A percentile compares a stretch with the other conserved stretches of the same genome.
Conservation (phyloP, 2,113 vertebrate species). For the Herpailurus yagouaroundi region DNA sequence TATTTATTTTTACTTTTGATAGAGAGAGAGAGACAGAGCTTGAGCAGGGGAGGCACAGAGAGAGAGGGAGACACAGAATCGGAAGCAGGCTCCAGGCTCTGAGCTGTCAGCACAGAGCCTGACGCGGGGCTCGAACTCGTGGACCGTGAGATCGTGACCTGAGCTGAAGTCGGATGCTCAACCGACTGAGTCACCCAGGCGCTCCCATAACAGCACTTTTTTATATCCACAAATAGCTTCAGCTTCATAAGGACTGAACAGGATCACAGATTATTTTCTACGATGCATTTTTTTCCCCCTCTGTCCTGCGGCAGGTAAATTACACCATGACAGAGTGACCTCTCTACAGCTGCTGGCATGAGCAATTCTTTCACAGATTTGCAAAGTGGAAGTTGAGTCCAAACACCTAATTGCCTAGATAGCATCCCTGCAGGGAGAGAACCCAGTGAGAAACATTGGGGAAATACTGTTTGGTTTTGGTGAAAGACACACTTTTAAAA, state of each 20-base stretch:
- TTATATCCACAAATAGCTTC: background rate
- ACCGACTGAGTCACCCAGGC: too few species aligned
- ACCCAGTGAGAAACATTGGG: background rate
- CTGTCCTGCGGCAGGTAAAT: background rate
- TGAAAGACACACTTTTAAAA: conserved; percentile 58
- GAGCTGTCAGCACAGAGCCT: too few species aligned
- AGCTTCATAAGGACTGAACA: background rate
- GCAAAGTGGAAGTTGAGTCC: background rate
- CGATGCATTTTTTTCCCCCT: background rate
- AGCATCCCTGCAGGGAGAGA: background rate
- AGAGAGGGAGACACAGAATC: too few species aligned
- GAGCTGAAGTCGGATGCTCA: too few species aligned
- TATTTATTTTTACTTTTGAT: too few species aligned
- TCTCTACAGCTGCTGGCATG: background rate
- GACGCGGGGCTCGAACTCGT: too few species aligned
- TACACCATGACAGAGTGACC: background rate
- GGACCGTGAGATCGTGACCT: too few species aligned
- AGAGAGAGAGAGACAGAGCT: too few species aligned
- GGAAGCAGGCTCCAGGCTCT: too few species aligned
- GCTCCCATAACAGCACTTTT: too few species aligned
- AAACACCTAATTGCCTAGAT: background rate
- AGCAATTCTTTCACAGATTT: background rate
- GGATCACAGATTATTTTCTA: background rate
- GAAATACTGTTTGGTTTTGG: background rate
- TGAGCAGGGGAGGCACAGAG: too few species aligned